A percentile compares a stretch with the other conserved stretches of the same genome.
Evolutionary conservation across 1,140 invertebrate species (phyloP).

Genomic region (Idris sp.): DNA sequence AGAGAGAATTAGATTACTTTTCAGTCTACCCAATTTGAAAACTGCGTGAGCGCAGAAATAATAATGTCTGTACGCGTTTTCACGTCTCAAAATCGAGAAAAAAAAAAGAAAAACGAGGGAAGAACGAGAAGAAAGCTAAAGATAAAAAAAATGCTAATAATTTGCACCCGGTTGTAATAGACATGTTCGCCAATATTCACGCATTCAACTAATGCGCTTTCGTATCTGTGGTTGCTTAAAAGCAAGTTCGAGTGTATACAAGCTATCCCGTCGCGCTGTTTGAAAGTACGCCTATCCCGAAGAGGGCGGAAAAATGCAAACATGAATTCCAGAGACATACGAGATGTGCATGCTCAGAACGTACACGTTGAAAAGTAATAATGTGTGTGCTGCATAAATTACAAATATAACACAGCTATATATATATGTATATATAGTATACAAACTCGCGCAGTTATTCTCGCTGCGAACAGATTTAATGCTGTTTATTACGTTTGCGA

Average conservation of each 20-base stretch:
- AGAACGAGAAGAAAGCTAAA: constrained; percentile 4
- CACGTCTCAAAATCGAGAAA: constrained; percentile 20
- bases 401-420: constrained; percentile 41
- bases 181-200: constrained; percentile 47
- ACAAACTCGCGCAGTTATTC: constrained; percentile 15
- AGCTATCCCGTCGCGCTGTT: constrained; percentile 48
- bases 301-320: constrained; percentile 55
- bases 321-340: constrained; percentile 30
- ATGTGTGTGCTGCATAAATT: constrained; percentile 36
- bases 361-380: constrained; percentile 28
- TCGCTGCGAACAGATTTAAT: constrained; percentile 38
- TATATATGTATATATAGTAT: too few relatives aligned
- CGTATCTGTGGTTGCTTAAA: constrained; percentile 46
- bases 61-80: constrained; percentile 30
- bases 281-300: constrained; percentile 46
- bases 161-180: constrained; percentile 40
- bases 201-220: constrained; percentile 43
- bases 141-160: constrained; percentile 16
- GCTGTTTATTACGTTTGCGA: constrained; percentile 24
- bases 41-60: constrained; percentile 29
- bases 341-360: constrained; percentile 25
- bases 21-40: constrained; percentile 19
- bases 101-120: constrained; percentile 1
- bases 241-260: constrained; percentile 50
- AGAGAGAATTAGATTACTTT: constrained; percentile 13